phyloP scores from a whole-genome alignment of 1,140 invertebrate genomes.

The Macrostomum lignano region DNA sequence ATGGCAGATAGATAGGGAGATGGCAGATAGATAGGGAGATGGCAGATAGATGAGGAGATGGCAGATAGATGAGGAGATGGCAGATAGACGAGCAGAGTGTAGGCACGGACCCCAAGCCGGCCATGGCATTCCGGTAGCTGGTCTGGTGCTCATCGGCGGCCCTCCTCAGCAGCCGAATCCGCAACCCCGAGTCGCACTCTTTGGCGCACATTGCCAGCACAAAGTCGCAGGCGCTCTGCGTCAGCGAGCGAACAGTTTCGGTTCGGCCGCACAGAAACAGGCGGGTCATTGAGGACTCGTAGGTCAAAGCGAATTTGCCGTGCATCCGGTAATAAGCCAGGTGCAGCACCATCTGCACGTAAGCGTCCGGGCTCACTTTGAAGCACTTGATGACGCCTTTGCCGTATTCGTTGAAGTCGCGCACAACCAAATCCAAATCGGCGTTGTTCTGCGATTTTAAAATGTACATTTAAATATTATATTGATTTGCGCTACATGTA shows the following conservation, averaged over 20 bases:
- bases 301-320: conserved; percentile 47
- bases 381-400: conserved; percentile 32
- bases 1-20: too few relatives aligned
- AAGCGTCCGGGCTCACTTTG: conserved; percentile 49
- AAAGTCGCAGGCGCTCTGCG: conserved; percentile 61
- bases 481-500: neutral
- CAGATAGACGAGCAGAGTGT: too few relatives aligned
- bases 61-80: too few relatives aligned
- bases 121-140: conserved; percentile 76
- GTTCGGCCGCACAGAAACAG: conserved; percentile 78
- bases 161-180: neutral
- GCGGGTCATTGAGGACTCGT: conserved; percentile 91
- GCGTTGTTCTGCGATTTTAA: conserved; percentile 23
- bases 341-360: conserved; percentile 75
- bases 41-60: too few relatives aligned
- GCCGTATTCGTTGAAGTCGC: conserved; percentile 27
- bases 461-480: conserved; percentile 3
- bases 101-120: too few relatives aligned
- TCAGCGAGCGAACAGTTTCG: conserved; percentile 81
- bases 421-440: conserved; percentile 28
- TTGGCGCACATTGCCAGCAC: conserved; percentile 55
- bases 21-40: too few relatives aligned
- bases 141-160: conserved; percentile 40
- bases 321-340: conserved; percentile 59
- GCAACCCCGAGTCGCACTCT: neutral